Evolutionary conservation across 2,888 invertebrate species (phyloP).

Genomic region (Argyresthia goedartella): DNA sequence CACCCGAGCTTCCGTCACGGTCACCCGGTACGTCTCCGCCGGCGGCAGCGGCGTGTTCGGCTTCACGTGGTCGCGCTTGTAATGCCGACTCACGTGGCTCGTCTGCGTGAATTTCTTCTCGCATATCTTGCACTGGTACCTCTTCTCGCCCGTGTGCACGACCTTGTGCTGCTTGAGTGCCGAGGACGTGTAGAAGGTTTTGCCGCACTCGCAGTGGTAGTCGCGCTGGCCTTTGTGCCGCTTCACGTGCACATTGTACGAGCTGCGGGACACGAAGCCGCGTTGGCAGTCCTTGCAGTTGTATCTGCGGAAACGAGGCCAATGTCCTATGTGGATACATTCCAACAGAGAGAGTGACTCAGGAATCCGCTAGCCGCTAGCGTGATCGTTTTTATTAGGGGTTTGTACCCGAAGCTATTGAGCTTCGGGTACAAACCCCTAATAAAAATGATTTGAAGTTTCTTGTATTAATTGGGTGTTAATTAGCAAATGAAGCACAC

Average conservation of each 20-base stretch:
- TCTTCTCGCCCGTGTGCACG: conserved; percentile 58
- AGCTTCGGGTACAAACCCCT: too few species aligned
- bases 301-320: conserved; percentile 28
- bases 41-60: conserved; percentile 42
- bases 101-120: conserved; percentile 56
- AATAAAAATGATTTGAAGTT: too few species aligned
- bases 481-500: too few species aligned
- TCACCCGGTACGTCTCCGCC: conserved; percentile 37
- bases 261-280: conserved; percentile 55
- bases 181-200: conserved; percentile 58
- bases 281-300: conserved; percentile 51
- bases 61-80: conserved; percentile 50
- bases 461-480: too few species aligned
- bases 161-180: conserved; percentile 55
- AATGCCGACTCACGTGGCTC: conserved; percentile 53
- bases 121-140: conserved; percentile 57
- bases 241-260: conserved; percentile 53
- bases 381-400: too few species aligned
- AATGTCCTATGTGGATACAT: neutral
- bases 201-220: conserved; percentile 58
- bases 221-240: conserved; percentile 57
- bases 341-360: neutral
- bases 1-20: conserved; percentile 17
- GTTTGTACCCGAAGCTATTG: too few species aligned
- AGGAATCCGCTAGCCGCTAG: neutral